A percentile compares a stretch with the other conserved stretches of the same genome.
Conservation (phyloP, 2,113 vertebrate genomes). For the Erpornis zantholeuca region DNA sequence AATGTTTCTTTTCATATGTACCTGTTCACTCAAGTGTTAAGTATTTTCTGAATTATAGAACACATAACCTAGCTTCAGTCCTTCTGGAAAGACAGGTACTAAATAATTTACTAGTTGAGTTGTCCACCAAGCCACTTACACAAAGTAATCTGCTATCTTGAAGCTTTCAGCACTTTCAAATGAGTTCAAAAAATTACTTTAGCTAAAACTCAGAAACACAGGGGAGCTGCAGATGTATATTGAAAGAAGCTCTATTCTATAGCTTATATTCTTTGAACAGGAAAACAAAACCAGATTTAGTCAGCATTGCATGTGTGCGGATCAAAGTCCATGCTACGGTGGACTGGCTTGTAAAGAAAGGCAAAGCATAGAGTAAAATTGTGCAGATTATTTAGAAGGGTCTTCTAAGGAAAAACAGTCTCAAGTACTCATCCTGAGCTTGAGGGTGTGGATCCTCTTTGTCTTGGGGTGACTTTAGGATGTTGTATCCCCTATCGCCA, state of each 20-base stretch:
- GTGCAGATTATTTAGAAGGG: background rate
- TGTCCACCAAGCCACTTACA: background rate
- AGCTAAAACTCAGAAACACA: background rate
- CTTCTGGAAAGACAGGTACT: conserved; percentile 9
- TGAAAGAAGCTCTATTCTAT: background rate
- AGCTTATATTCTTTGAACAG: background rate
- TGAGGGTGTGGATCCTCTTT: background rate
- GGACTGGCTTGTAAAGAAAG: background rate
- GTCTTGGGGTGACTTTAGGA: too few species aligned
- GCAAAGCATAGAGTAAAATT: background rate
- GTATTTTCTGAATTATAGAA: conserved; percentile 57
- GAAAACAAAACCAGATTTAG: background rate
- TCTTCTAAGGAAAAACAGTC: background rate
- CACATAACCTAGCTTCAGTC: background rate
- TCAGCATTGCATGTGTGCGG: background rate
- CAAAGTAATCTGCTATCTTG: background rate
- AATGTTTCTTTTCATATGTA: background rate
- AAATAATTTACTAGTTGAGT: conserved; percentile 47
- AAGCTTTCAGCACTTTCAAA: conserved; percentile 31
- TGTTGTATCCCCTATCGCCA: too few species aligned
- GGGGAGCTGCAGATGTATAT: background rate
- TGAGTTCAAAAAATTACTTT: background rate
- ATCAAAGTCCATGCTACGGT: background rate
- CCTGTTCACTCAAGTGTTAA: conserved; percentile 21
- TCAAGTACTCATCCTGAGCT: background rate